phyloP scores from a whole-genome alignment of 2,797 vertebrate genomes.

The Lophotriccus pileatus region DNA sequence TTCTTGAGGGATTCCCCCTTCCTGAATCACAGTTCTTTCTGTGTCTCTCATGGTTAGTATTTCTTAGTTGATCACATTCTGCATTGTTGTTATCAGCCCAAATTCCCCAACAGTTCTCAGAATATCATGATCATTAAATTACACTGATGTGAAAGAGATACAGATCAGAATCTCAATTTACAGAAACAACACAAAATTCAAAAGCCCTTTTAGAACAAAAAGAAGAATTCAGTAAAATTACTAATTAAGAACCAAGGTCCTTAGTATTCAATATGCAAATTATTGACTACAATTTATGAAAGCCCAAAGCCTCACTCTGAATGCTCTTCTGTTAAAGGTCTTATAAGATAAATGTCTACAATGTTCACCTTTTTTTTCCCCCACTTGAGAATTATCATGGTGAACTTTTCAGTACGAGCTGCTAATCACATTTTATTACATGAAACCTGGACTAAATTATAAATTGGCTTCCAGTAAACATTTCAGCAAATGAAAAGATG shows the following conservation, averaged over 20 bases:
- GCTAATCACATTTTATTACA: conserved; percentile 16
- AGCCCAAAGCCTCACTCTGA: not conserved
- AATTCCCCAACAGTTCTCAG: not conserved
- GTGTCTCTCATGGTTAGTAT: not conserved
- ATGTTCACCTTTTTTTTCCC: not conserved
- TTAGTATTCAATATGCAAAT: not conserved
- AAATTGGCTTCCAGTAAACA: not conserved
- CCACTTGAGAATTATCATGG: not conserved
- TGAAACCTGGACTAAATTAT: conserved; percentile 14
- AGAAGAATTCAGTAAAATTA: not conserved
- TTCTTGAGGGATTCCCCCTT: not conserved
- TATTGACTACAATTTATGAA: not conserved
- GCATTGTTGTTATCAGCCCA: not conserved
- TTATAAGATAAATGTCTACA: not conserved
- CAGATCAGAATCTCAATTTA: not conserved
- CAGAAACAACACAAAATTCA: not conserved
- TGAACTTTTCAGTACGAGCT: not conserved
- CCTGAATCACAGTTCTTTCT: not conserved
- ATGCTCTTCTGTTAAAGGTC: not conserved
- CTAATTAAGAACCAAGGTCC: not conserved
- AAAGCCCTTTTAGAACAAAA: not conserved
- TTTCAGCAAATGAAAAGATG: not conserved
- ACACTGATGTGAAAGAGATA: not conserved
- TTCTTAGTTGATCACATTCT: not conserved
- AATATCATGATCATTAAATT: not conserved